A percentile compares a stretch with the other conserved stretches of the same genome.
Evolutionary conservation across 2,888 invertebrate genomes (phyloP).

Genomic region (Crepidodera aurea): DNA sequence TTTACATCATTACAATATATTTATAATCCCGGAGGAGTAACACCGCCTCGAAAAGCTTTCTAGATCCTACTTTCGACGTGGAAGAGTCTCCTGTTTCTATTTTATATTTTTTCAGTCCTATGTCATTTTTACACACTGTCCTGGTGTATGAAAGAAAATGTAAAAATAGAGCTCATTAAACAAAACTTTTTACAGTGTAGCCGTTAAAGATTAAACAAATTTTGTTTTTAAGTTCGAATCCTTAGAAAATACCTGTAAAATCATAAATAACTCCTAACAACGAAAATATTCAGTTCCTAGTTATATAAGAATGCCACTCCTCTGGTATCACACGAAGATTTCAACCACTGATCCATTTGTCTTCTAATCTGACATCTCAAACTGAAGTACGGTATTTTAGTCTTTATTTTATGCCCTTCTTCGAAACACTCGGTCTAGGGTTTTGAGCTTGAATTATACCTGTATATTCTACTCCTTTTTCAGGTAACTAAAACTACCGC

Average conservation of each 20-base stretch:
- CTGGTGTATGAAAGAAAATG: no score
- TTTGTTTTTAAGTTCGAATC: not conserved
- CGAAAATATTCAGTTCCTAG: conserved; percentile 30
- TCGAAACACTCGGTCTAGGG: conserved; percentile 28
- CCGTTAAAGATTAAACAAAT: not conserved
- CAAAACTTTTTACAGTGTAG: no score
- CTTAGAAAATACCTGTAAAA: conserved; percentile 16
- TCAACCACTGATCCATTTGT: conserved; percentile 36
- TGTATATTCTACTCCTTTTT: conserved; percentile 14
- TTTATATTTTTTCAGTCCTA: no score
- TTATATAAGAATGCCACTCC: conserved; percentile 36
- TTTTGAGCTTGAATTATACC: conserved; percentile 27
- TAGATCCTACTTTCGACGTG: no score
- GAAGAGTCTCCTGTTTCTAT: no score
- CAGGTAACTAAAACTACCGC: conserved; percentile 24
- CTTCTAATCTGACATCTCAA: conserved; percentile 36
- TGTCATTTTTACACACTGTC: no score
- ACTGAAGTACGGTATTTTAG: conserved; percentile 36
- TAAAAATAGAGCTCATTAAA: no score
- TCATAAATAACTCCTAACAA: conserved; percentile 30
- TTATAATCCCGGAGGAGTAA: no score
- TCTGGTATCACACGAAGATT: conserved; percentile 34
- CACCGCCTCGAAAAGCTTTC: no score
- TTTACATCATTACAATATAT: no score
- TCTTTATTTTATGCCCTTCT: conserved; percentile 33